Base-by-base conservation (phyloP, 2,888 invertebrate species). In the Drosophila melanosoma region DNA sequence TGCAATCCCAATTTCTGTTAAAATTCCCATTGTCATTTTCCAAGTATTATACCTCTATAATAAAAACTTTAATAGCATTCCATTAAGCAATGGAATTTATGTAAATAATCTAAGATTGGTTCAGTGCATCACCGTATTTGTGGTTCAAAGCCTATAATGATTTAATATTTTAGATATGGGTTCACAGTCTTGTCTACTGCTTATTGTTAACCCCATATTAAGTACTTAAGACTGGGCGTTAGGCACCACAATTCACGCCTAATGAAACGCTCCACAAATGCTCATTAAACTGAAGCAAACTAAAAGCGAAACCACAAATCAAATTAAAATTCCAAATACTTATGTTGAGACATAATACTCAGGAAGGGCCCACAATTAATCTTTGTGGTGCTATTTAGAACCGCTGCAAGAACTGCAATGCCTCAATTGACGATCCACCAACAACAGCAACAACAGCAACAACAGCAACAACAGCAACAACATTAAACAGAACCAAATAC, bases 311-410 rank as follows among this genome's bases (percentile, higher is more conserved):
- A 81, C 87, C 89, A 81, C 83, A 88, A 83, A 86, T 83, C 87
- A 86, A 88, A 86, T 83, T 70, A 81, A 86, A 88, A 83, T 86
- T 86, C 89, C 87, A 74, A 80, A 57, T 42, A 87, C 38, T 56
- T 40, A 65, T 84, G 68, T 64, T 59, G 67, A 64, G 67, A 76
- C 53, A 69, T 66, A 67, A 67, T 76, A 74, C 64, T 15, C 45
- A 29, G 23, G 57, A 42, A 26, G 12, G 54, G 59, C 10, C 17
- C 64, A 57, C 29, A 71, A 77, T 79, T 72, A 67, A 76, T 82
- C 74, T 76, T 64, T 51, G 54, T 54, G 78, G 57, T 56, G 73
- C 61, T 51, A 52, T 69, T 42, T 59, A 87, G 84, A 87, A 83
- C 53, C 68, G 45, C 62, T 61, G 54, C 65, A 68, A 69, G 74